Evolutionary conservation across 2,113 vertebrate genomes (phyloP).

Genomic region (Cephalopterus ornatus): DNA sequence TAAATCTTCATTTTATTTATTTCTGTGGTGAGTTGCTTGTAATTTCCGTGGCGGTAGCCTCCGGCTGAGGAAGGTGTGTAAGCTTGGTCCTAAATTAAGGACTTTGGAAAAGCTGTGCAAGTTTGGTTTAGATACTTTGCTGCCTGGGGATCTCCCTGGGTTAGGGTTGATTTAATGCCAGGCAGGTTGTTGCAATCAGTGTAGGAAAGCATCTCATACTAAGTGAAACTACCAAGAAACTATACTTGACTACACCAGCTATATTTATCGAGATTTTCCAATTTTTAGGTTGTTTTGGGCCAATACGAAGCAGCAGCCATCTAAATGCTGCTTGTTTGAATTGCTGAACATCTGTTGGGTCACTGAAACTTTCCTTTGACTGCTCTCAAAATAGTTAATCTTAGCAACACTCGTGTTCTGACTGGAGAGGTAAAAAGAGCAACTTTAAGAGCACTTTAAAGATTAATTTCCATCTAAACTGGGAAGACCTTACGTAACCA

Average conservation of each 20-base stretch:
- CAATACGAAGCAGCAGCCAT: neutral
- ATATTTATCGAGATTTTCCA: conserved; percentile 22
- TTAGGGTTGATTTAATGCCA: neutral
- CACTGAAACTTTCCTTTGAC: conserved; percentile 48
- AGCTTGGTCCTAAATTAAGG: neutral
- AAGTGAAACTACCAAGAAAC: conserved; percentile 2
- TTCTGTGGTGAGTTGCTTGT: neutral
- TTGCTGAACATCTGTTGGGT: conserved; percentile 8
- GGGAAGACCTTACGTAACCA: neutral
- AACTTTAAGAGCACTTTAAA: neutral
- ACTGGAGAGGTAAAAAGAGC: neutral
- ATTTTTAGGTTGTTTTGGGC: neutral
- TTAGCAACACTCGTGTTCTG: neutral
- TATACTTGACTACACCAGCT: neutral
- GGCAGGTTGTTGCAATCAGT: neutral
- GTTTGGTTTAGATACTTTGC: neutral
- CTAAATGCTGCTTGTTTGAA: neutral
- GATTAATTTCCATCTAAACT: neutral
- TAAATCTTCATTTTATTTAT: neutral
- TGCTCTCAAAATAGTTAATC: neutral
- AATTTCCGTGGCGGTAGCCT: neutral
- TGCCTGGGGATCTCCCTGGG: neutral
- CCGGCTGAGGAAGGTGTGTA: neutral
- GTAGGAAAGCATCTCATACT: neutral
- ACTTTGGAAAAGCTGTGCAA: neutral